phyloP scores from a whole-genome alignment of 2,888 invertebrate species.

The Pocota personata region DNA sequence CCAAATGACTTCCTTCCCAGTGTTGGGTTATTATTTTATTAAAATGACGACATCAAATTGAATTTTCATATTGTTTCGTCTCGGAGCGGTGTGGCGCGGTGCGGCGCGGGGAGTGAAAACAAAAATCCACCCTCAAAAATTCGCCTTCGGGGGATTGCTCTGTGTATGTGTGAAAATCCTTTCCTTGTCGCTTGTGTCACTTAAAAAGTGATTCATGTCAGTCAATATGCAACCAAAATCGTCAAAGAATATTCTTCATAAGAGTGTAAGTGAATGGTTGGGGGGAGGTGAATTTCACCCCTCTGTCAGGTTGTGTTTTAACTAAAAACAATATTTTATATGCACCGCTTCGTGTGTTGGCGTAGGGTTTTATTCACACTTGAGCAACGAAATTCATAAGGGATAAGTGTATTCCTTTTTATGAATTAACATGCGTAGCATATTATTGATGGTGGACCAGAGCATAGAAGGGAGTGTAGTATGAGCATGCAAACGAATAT shows the following conservation, averaged over 20 bases:
- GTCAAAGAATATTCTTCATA: slow-evolving; percentile 74
- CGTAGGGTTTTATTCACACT: slow-evolving; percentile 71
- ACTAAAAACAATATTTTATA: slow-evolving; percentile 63
- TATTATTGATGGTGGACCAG: slow-evolving; percentile 63
- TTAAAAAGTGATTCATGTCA: slow-evolving; percentile 81
- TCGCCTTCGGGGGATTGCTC: slow-evolving; percentile 28
- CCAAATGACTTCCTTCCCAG: slow-evolving; percentile 80
- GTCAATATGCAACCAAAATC: slow-evolving; percentile 75
- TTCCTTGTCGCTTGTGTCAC: slow-evolving; percentile 76
- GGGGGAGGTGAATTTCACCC: slow-evolving; percentile 51
- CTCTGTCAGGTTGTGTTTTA: slow-evolving; percentile 8
- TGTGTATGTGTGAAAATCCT: slow-evolving; percentile 58
- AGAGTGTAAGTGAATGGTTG: neutral
- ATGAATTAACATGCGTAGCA: slow-evolving; percentile 73
- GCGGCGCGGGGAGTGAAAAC: slow-evolving; percentile 26
- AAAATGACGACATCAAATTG: slow-evolving; percentile 82
- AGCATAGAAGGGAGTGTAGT: slow-evolving; percentile 8
- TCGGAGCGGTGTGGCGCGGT: no score
- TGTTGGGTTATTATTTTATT: slow-evolving; percentile 69
- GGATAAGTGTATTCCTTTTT: slow-evolving; percentile 59
- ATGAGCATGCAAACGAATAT: slow-evolving; percentile 25
- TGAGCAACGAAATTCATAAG: slow-evolving; percentile 60
- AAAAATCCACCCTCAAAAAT: slow-evolving; percentile 44
- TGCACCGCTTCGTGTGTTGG: slow-evolving; percentile 29
- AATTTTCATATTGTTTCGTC: slow-evolving; percentile 81